Evolutionary conservation across 2,888 invertebrate species (phyloP).

Genomic region (Neuroscelio doddi): DNA sequence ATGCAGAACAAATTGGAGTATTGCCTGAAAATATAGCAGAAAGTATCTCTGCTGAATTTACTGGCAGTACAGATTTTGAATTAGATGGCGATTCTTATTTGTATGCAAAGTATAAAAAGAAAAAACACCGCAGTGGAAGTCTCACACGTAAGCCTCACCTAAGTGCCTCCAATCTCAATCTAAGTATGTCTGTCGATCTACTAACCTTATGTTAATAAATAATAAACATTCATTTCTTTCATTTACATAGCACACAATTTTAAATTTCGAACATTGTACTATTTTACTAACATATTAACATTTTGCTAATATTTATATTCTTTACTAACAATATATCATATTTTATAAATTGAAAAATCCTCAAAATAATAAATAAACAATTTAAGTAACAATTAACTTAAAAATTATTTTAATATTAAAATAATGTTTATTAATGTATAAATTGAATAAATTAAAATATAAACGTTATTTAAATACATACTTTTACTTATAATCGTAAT

Average conservation of each 20-base stretch:
- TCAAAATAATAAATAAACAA: too few species aligned
- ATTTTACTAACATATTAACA: not conserved
- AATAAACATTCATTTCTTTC: too few species aligned
- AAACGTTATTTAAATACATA: too few species aligned
- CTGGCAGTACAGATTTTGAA: slow-evolving; percentile 61
- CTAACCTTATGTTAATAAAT: slow-evolving; percentile 7
- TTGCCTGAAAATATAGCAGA: slow-evolving; percentile 78
- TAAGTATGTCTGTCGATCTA: slow-evolving; percentile 54
- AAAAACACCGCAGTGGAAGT: slow-evolving; percentile 89
- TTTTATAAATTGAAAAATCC: too few species aligned
- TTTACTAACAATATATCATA: not conserved
- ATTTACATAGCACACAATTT: slow-evolving; percentile 6
- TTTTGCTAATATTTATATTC: not conserved
- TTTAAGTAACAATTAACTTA: too few species aligned
- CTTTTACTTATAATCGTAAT: too few species aligned
- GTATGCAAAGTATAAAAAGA: slow-evolving; percentile 74
- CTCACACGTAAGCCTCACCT: slow-evolving; percentile 80
- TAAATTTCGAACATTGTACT: too few species aligned
- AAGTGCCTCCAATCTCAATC: slow-evolving; percentile 59
- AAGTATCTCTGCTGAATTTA: slow-evolving; percentile 62
- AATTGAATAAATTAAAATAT: too few species aligned
- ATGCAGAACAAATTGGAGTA: slow-evolving; percentile 83
- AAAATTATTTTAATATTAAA: too few species aligned
- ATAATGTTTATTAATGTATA: too few species aligned
- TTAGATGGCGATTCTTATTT: slow-evolving; percentile 57